Conservation (phyloP, 2,797 vertebrate species). For the Gastrophryne carolinensis region DNA sequence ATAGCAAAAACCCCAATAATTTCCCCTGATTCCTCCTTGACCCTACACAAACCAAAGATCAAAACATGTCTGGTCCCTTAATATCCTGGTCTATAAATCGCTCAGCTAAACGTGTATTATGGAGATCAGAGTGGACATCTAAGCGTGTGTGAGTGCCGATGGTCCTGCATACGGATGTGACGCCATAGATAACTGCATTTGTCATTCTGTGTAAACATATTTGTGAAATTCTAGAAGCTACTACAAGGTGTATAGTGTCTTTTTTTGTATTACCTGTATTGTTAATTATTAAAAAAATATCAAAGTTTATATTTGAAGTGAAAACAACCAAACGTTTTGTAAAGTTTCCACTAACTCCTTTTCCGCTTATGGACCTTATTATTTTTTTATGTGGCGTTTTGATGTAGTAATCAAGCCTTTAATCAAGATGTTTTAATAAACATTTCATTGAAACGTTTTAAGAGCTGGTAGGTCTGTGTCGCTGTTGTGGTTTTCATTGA, state of each 20-base stretch:
- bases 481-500: background rate
- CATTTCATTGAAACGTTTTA: slow-evolving; percentile 11
- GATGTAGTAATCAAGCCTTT: slow-evolving; percentile 38
- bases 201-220: slow-evolving; percentile 19
- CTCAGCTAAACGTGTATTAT: background rate
- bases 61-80: too few species aligned
- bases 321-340: slow-evolving; percentile 23
- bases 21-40: too few species aligned
- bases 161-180: slow-evolving; percentile 17
- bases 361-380: slow-evolving; percentile 6
- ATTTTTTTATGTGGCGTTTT: slow-evolving; percentile 42
- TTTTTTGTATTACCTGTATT: slow-evolving; percentile 31
- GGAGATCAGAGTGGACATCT: slow-evolving; percentile 12
- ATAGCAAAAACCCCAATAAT: too few species aligned
- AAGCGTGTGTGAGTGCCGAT: slow-evolving; percentile 10
- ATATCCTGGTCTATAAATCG: too few species aligned
- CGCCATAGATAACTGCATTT: background rate
- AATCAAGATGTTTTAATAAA: slow-evolving; percentile 46
- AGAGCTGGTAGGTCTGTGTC: background rate
- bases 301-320: slow-evolving; percentile 47
- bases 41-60: too few species aligned
- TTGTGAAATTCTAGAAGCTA: slow-evolving; percentile 4
- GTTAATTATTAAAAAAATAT: slow-evolving; percentile 42
- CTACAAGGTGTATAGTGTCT: slow-evolving; percentile 44
- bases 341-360: slow-evolving; percentile 37